These are phyloP conservation scores for Barnardius zonarius DNA, from an alignment of 2,113 vertebrate species.

Conservation along the genomic window DNA sequence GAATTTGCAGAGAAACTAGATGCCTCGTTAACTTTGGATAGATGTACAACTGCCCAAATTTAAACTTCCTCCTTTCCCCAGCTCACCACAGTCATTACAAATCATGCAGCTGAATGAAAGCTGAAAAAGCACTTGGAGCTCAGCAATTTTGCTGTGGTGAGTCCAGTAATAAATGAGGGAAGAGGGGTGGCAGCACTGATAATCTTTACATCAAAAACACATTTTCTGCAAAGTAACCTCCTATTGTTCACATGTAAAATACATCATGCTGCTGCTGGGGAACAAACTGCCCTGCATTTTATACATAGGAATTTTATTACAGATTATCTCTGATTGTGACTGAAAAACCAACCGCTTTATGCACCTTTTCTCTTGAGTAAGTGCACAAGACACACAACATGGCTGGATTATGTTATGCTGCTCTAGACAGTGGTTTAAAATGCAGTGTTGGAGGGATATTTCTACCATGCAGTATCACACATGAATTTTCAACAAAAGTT, in stretches of 20 bases:
- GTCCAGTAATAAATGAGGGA: conserved; percentile 40
- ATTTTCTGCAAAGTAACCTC: conserved; percentile 50
- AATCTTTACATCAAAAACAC: conserved; percentile 59
- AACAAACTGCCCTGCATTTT: conserved; percentile 28
- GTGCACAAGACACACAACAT: neutral
- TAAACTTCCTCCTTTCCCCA: conserved; percentile 50
- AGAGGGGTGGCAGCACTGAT: conserved; percentile 45
- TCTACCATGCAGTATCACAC: neutral
- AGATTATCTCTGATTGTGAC: neutral
- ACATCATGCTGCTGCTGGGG: neutral
- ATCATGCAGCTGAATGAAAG: conserved; percentile 36
- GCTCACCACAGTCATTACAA: conserved; percentile 56
- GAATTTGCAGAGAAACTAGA: conserved; percentile 23
- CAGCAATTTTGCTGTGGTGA: conserved; percentile 16
- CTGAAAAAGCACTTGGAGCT: conserved; percentile 16
- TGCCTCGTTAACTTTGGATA: conserved; percentile 53
- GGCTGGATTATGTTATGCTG: neutral
- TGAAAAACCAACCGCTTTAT: neutral
- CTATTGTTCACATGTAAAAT: conserved; percentile 58
- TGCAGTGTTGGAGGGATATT: neutral
- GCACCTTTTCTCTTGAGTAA: neutral
- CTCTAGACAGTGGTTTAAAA: neutral
- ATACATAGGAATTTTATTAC: neutral
- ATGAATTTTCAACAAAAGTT: conserved; percentile 17
- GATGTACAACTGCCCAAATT: conserved; percentile 57